A percentile compares a stretch with the other conserved stretches of the same genome.
Evolutionary conservation across 2,113 vertebrate species (phyloP).

Genomic region (Procavia capensis): DNA sequence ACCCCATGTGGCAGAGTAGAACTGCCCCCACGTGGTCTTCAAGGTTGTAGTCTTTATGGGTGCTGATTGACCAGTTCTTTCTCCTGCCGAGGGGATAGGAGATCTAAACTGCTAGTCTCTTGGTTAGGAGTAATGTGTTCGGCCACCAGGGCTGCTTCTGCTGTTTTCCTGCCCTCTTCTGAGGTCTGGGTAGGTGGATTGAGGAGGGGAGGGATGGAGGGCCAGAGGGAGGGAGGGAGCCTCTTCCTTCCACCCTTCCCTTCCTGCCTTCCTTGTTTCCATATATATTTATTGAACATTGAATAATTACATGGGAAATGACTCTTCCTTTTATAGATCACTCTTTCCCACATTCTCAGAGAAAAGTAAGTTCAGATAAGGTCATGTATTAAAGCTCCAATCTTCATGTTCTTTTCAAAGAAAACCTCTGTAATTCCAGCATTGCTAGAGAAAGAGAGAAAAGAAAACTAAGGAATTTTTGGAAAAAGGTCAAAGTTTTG

Average conservation of each 20-base stretch:
- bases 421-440: background rate
- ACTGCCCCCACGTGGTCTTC: background rate
- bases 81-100: background rate
- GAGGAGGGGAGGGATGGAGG: too few species aligned
- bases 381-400: background rate
- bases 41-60: background rate
- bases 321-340: background rate
- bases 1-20: background rate
- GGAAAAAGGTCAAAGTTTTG: background rate
- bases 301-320: background rate
- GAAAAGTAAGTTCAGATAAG: background rate
- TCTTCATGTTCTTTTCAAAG: conserved; percentile 40
- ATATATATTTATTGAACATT: background rate
- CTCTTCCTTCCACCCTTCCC: background rate
- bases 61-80: background rate
- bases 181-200: background rate
- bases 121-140: background rate
- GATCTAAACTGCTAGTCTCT: background rate
- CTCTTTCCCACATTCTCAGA: background rate
- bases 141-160: background rate
- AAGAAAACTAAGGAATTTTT: background rate
- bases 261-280: background rate
- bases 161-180: background rate
- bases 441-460: background rate
- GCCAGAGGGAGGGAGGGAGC: background rate